Evolutionary conservation across 2,888 invertebrate species (phyloP).

Genomic region (Caenorhabditis wallacei): DNA sequence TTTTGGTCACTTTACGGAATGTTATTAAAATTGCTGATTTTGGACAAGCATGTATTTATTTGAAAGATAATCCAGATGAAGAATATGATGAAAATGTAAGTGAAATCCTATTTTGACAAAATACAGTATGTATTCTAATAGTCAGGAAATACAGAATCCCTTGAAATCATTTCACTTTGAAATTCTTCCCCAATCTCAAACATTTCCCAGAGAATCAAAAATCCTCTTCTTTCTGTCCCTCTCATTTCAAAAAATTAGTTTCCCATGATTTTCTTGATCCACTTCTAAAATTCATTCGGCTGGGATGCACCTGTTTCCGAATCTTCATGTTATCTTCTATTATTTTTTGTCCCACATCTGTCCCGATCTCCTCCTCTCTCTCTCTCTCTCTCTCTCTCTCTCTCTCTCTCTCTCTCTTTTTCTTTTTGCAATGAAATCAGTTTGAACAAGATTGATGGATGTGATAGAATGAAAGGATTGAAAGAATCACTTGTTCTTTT

Average conservation of each 20-base stretch:
- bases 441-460: slow-evolving; percentile 67
- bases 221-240: slow-evolving; percentile 7
- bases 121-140: background rate
- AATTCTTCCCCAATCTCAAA: background rate
- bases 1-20: slow-evolving; percentile 73
- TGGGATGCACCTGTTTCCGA: slow-evolving; percentile 51
- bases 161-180: background rate
- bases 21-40: slow-evolving; percentile 79
- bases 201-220: slow-evolving; percentile 9
- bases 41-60: slow-evolving; percentile 79
- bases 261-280: slow-evolving; percentile 22
- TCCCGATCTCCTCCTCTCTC: too few relatives aligned
- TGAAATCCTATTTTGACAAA: too few relatives aligned
- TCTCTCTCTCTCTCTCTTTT: too few relatives aligned
- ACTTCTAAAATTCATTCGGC: background rate
- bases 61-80: slow-evolving; percentile 67
- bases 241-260: slow-evolving; percentile 21
- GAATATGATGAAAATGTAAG: slow-evolving; percentile 80
- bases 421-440: slow-evolving; percentile 46
- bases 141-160: background rate
- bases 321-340: slow-evolving; percentile 35
- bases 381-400: too few relatives aligned
- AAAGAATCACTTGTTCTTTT: slow-evolving; percentile 37
- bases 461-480: slow-evolving; percentile 21
- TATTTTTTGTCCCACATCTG: slow-evolving; percentile 24